Evolutionary conservation across 1,140 invertebrate genomes (phyloP), one percentile per base, ranked within the genome.

Genomic region (Drosophila azteca): DNA sequence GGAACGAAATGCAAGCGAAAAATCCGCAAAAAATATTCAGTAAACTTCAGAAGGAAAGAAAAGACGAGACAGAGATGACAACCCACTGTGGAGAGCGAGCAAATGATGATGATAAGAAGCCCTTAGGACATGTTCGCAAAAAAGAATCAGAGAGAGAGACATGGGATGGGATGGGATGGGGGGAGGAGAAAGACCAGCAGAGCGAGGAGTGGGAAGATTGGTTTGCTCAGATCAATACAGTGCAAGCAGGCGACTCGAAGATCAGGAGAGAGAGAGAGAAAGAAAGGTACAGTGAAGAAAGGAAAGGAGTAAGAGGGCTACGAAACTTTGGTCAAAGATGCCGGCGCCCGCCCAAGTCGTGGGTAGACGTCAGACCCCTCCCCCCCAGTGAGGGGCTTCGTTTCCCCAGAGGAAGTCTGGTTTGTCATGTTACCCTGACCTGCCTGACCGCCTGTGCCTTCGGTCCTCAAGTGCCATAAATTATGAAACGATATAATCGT

Each of bases 91-190:
- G 31, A 49, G 51, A 26, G 43, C 20, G 44, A 24, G 31, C 31
- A 48, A 43, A 61, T 51, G 61, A 72, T 66, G 52, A 50, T 65
- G 52, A 58, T 57, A 67, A 62, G 60, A 76, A 51, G 51, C 77
- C 81, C 82, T 59, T 73, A 59, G 82, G 81, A 74, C 67, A 80
- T 64, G 1, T 50, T 13, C 20, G 49, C 43, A 51, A 61, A 57
- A 70, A 29, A 31, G 50, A 52, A 31, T 24, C 8, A 13, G 20
- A 35, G 15, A 26, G 1, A 20, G 17, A 20, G 17, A n/a, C n/a
- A n/a, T n/a, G n/a, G n/a, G n/a, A 1, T 20, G 17, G 17, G 17
- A 1, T 20, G 17, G 17, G 17, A 1, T 20, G 4, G 24, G 4
- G 24, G 20, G 35, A 39, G 5, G 35, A 58, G 70, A 55, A 55